Base-by-base conservation (phyloP, 2,113 vertebrate species). In the Bubo scandiacus region DNA sequence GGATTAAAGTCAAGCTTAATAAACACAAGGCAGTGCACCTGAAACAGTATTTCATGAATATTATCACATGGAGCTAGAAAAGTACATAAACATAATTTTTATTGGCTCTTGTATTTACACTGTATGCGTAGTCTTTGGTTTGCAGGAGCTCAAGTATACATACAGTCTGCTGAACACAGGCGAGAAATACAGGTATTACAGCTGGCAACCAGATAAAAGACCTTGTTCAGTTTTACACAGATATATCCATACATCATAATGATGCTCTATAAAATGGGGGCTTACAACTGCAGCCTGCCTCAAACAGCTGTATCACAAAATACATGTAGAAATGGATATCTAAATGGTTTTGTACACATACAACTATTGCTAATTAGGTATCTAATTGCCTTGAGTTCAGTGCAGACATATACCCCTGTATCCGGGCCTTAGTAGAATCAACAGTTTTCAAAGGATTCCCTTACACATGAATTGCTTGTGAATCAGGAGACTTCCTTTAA, bases 381-480 rank as follows among this genome's bases (percentile, higher is more conserved):
- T 32, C 42, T 80, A 66, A 91, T 25, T 81, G 26, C 65, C 42
- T 65, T 82, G 52, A 58, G 87, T 92, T 81, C 67, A 71, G n/a
- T 6, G 63, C 55, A 83, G 62, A 57, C 92, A 74, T 2, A 77
- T 30, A 55, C 58, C 17, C 78, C 65, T 67, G 15, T 58, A 14
- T 11, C 57, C 52, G 11, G 16, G 20, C 15, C 73, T 95, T 63
- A 20, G 40, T 16, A 45, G 84, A 81, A 87, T 34, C 63, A 87
- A 36, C 57, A 68, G 42, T 30, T 47, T 91, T 67, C 32, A 87
- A 77, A 90, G 36, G 27, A 57, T 36, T 67, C 55, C 47, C 5
- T 18, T 67, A 29, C 20, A n/a, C 0, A 0, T 3, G 9, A 78
- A 11, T 5, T 58, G 30, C 20, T 38, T 40, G 9, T 21, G 36